Evolutionary conservation across 1,140 invertebrate genomes (phyloP), one percentile per base, ranked within the genome.

Genomic region (Helicorthomorpha holstii): DNA sequence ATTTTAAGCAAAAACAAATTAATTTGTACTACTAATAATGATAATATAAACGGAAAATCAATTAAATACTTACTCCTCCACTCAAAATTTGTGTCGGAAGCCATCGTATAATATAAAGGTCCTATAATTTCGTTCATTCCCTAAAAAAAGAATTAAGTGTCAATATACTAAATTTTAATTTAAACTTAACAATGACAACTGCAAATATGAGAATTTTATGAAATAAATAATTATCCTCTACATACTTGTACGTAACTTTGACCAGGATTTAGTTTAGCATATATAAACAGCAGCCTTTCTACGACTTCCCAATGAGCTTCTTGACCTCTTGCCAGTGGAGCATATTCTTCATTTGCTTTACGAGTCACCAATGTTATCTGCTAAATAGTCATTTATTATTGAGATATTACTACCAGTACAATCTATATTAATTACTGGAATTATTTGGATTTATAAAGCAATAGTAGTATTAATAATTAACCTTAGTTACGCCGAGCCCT

Each of bases 51-150:
- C n/a, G n/a, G n/a, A n/a, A n/a, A n/a, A 45, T 16, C n/a, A 22
- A 55, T n/a, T 49, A 47, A 26, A 34, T 45, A 66, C 62, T 65
- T 64, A 89, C 86, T 77, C 76, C 83, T 75, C 73, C 79, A 87
- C 50, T 79, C 73, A n/a, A 71, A 59, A 68, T 89, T 77, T 2
- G 85, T 77, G 74, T 98, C 89, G 42, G 78, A 83, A 16, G 93
- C 92, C 71, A 98, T 93, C 4, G 88, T 83, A 67, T 96, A 93
- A 71, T 98, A 98, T 60, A 98, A 93, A 21, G 94, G 94, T 0
- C 93, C 95, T 53, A 98, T 82, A 57, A 98, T 95, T 71, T 98
- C 95, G 74, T 98, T 98, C 94, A 98, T 98, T 54, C 95, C 94
- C 71, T 76, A 60, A 23, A 64, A 61, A 50, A 46, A 53, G 53